Evolutionary conservation across 2,888 invertebrate species (phyloP), one percentile per base, ranked within the genome.

Genomic region (Aleiodes testaceus): DNA sequence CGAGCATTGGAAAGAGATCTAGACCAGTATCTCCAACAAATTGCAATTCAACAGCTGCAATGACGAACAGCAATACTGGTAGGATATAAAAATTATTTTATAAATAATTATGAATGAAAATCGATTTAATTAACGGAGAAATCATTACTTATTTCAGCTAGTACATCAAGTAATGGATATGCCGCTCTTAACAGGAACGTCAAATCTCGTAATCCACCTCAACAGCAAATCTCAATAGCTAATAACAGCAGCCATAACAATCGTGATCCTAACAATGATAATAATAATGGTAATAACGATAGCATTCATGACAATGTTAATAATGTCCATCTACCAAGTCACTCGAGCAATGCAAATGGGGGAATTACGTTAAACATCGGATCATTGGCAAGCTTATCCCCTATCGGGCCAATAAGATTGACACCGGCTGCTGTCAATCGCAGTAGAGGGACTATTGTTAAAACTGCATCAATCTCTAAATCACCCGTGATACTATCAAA

Each of bases 351-450:
- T 55, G 77, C 79, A 3, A 80, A 81, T 42, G 82, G 83, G 20
- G 87, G 88, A n/a, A 87, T 88, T 63, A 88, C 88, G 0, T 78
- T 88, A 16, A 88, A 88, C 68, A 87, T 88, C 42, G 88, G 88
- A 12, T 87, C 88, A 1, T 74, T 88, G 52, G 88, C 88, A 2
- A 88, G 88, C 77, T 72, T 88, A 50, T 83, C 86, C 9, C 86
- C 88, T 1, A 82, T 86, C 20, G 88, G 88, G 2, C 87, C 87
- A 2, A 84, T 88, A 66, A 82, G 85, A 72, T 79, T 88, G 61
- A 80, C 82, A 12, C 82, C 85, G 1, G 76, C 80, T n/a, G 65
- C 80, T 2, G 72, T 78, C 3, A 75, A 71, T 55, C 76, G 79
- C 66, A 67, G 70, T 11, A 16, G 72, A 5, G 65, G 73, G 11